phyloP scores from a whole-genome alignment of 2,888 invertebrate species.

The Stictocephala bisonia region DNA sequence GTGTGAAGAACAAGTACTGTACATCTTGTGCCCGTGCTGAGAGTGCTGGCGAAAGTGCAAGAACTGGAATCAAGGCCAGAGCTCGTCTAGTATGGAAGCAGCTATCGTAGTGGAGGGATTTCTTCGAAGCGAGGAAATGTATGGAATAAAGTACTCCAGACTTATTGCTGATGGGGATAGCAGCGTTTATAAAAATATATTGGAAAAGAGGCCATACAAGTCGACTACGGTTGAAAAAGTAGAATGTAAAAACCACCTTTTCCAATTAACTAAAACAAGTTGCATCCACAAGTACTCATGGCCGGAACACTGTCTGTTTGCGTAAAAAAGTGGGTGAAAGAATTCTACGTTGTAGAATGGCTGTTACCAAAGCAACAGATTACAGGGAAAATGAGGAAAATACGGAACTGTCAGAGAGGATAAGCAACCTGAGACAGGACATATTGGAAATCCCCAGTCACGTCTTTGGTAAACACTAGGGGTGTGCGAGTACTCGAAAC shows the following conservation, averaged over 20 bases:
- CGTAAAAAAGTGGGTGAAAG: constrained; percentile 31
- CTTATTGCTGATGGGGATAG: constrained; percentile 63
- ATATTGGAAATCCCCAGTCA: constrained; percentile 40
- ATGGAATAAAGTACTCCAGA: constrained; percentile 34
- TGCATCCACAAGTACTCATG: background rate
- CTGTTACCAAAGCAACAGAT: constrained; percentile 14
- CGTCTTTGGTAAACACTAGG: constrained; percentile 38
- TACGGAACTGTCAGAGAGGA: background rate
- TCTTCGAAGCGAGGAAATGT: constrained; percentile 38
- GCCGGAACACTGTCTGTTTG: constrained; percentile 21
- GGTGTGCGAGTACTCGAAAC: too few relatives aligned
- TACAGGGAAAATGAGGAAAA: constrained; percentile 7
- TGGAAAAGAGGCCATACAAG: constrained; percentile 57
- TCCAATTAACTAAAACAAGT: constrained; percentile 39
- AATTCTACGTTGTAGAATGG: constrained; percentile 26
- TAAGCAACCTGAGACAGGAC: constrained; percentile 21
- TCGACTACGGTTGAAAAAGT: constrained; percentile 57
- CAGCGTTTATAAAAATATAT: constrained; percentile 59
- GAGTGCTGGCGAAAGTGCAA: constrained; percentile 17
- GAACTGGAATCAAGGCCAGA: constrained; percentile 11
- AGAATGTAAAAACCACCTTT: constrained; percentile 61
- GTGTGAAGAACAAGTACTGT: constrained; percentile 30
- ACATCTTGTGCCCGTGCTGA: constrained; percentile 34
- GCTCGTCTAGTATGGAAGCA: constrained; percentile 29
- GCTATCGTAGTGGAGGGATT: constrained; percentile 38